Evolutionary conservation across 2,888 invertebrate genomes (phyloP), one percentile per base, ranked within the genome.

Genomic region (Xestia xanthographa): DNA sequence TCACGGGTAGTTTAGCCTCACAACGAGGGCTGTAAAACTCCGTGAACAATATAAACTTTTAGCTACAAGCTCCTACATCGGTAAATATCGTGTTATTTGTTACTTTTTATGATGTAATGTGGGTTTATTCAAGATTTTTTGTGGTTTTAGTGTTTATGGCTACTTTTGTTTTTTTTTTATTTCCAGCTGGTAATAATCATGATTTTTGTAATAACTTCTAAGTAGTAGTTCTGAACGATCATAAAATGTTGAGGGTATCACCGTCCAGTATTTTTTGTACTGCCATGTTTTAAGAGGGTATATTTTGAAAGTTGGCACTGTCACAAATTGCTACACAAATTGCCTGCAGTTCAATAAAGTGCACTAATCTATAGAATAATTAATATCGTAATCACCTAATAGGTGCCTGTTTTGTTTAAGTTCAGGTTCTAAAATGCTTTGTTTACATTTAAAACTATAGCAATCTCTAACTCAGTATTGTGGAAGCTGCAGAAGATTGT

Each of bases 1-100:
- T 88, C 67, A 84, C 77, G 85, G 82, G 77, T 78, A 82, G 82
- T 88, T 86, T 82, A 65, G 60, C 45, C 26, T 12, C 69, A 74
- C 56, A 67, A 65, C 70, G 71, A 66, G 76, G 65, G 82, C 58
- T 84, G 68, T 82, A 72, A 84, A 86, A 72, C 58, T 81, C 66
- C 34, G 50, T 48, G 66, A 74, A 68, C 68, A 74, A 86, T 67
- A 76, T 67, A 86, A 86, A 86, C 67, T 80, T 88, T 80, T 76
- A 66, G 66, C 73, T 72, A 69, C 80, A 72, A 72, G 58, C 63
- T 77, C 65, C 66, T 72, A 80, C 60, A 80, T 68, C 53, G 22
- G 70, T 77, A 77, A 77, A 77, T 71, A 66, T 68, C 43, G 43
- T 71, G 63, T 79, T 86, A 62, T 78, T 86, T 70, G 79, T 82